phyloP scores from a whole-genome alignment of 2,797 vertebrate species.

The Rhynchotus rufescens region DNA sequence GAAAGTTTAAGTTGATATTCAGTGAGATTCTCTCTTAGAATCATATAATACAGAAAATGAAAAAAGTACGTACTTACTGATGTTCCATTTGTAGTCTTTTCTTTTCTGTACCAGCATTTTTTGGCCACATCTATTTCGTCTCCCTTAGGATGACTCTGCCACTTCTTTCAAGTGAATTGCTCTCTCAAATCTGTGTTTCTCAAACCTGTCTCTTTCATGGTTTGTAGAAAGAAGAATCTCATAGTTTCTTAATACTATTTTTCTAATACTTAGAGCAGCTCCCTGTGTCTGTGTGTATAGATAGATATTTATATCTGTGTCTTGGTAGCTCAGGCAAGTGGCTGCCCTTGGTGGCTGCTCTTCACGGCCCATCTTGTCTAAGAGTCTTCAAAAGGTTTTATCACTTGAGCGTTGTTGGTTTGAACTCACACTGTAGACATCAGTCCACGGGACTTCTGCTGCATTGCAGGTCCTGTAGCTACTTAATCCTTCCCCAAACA shows the following conservation, averaged over 20 bases:
- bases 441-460: neutral
- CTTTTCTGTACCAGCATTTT: neutral
- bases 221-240: neutral
- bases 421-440: neutral
- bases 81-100: neutral
- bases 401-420: neutral
- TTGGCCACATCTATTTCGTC: neutral
- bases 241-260: neutral
- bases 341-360: neutral
- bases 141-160: neutral
- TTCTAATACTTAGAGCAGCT: neutral
- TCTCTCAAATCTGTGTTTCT: neutral
- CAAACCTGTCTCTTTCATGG: neutral
- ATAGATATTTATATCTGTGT: too few species aligned
- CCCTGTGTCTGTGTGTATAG: neutral
- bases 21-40: neutral
- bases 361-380: neutral
- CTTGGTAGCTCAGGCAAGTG: neutral
- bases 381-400: neutral
- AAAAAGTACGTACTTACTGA: accelerated
- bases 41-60: neutral
- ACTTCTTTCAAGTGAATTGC: neutral
- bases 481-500: neutral
- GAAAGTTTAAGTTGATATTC: neutral
- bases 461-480: neutral